These are phyloP conservation scores for Lepetodrilus schrolli DNA, from an alignment of 2,888 invertebrate genomes.

Conservation along the genomic window DNA sequence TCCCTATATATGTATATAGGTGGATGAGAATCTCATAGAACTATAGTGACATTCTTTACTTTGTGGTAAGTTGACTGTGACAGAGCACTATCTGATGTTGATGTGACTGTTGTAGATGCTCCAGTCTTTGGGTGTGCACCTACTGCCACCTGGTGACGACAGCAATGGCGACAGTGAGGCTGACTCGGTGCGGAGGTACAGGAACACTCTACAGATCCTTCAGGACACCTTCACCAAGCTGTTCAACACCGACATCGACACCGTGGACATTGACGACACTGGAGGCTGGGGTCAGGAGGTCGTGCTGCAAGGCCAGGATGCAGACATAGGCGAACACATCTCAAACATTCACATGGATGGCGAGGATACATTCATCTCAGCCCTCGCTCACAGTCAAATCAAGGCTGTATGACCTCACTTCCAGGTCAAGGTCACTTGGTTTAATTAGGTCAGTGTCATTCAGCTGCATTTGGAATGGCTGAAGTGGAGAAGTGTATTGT, in stretches of 20 bases:
- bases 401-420: too few relatives aligned
- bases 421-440: too few relatives aligned
- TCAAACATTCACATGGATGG: slow-evolving; percentile 14
- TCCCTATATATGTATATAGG: too few relatives aligned
- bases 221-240: slow-evolving; percentile 17
- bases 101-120: slow-evolving; percentile 47
- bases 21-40: too few relatives aligned
- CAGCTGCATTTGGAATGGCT: too few relatives aligned
- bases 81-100: not conserved
- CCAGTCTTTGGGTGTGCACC: slow-evolving; percentile 47
- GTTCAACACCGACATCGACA: not conserved
- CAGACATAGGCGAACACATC: not conserved
- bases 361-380: not conserved
- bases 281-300: too few relatives aligned
- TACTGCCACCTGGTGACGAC: slow-evolving; percentile 29
- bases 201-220: slow-evolving; percentile 1
- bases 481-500: too few relatives aligned
- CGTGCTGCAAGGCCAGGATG: not conserved
- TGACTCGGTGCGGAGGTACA: not conserved
- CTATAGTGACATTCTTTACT: too few relatives aligned
- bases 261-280: too few relatives aligned
- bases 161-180: not conserved
- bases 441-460: too few relatives aligned
- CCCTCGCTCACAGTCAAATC: not conserved
- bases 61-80: too few relatives aligned